phyloP scores from a whole-genome alignment of 2,113 vertebrate species.

The Hyperopisus bebe region DNA sequence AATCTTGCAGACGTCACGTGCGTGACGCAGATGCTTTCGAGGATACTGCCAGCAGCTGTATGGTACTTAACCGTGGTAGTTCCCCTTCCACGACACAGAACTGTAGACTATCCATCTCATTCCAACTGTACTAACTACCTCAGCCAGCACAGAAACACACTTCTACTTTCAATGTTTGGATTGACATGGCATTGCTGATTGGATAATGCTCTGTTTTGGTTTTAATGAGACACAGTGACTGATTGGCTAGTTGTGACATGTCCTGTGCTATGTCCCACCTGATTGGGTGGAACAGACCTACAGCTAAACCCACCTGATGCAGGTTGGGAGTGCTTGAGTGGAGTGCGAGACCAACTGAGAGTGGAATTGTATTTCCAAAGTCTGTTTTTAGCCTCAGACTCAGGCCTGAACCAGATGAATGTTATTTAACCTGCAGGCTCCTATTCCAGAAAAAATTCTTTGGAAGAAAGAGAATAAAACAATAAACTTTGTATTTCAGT shows the following conservation, averaged over 20 bases:
- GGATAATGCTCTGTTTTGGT: background rate
- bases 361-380: background rate
- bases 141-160: background rate
- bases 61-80: background rate
- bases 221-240: background rate
- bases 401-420: background rate
- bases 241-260: background rate
- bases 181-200: background rate
- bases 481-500: constrained; percentile 1
- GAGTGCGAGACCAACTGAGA: background rate
- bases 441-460: background rate
- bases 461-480: constrained; percentile 5
- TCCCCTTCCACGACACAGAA: background rate
- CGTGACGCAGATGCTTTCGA: background rate
- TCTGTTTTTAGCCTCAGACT: background rate
- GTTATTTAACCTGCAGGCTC: background rate
- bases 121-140: background rate
- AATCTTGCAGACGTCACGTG: background rate
- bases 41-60: background rate
- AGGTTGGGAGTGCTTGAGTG: background rate
- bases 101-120: background rate
- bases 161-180: background rate
- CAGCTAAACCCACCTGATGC: background rate
- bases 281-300: background rate
- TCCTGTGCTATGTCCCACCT: background rate